Conservation (phyloP, 2,113 vertebrate species). For the Corydoras sp. region DNA sequence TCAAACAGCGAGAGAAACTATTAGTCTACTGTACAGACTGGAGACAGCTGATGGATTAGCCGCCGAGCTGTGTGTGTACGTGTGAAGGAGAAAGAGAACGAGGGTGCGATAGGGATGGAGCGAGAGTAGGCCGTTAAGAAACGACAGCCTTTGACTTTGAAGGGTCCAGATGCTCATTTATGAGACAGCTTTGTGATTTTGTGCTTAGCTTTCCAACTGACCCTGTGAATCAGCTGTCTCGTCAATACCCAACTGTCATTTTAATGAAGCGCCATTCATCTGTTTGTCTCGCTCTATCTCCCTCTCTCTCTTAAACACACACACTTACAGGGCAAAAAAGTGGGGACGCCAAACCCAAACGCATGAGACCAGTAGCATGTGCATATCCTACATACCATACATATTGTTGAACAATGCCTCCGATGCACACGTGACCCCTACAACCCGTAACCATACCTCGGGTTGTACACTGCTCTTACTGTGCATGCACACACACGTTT, state of each 20-base stretch:
- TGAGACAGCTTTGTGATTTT: slow-evolving; percentile 28
- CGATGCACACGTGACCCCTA: too few species aligned
- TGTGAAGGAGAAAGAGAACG: slow-evolving; percentile 8
- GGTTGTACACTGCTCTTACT: too few species aligned
- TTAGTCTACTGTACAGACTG: slow-evolving; percentile 20
- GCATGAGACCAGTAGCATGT: neutral
- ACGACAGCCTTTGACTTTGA: slow-evolving; percentile 39
- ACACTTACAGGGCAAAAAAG: slow-evolving; percentile 1
- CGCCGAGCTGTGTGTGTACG: slow-evolving; percentile 5
- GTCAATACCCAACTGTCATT: slow-evolving; percentile 39
- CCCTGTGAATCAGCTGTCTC: slow-evolving; percentile 34
- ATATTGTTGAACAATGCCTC: too few species aligned
- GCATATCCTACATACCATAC: too few species aligned
- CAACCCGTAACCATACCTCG: too few species aligned
- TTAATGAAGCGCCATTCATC: slow-evolving; percentile 44
- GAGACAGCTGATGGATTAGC: slow-evolving; percentile 30
- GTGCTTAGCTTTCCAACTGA: slow-evolving; percentile 29
- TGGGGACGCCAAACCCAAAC: neutral
- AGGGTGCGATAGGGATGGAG: neutral
- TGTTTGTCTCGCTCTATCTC: slow-evolving; percentile 23
- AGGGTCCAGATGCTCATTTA: slow-evolving; percentile 42
- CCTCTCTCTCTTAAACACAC: slow-evolving; percentile 18
- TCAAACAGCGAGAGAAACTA: slow-evolving; percentile 26
- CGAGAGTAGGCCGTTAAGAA: slow-evolving; percentile 16
- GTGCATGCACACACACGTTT: too few species aligned